Conservation (phyloP, 2,797 vertebrate species). For the Babyrousa celebensis region DNA sequence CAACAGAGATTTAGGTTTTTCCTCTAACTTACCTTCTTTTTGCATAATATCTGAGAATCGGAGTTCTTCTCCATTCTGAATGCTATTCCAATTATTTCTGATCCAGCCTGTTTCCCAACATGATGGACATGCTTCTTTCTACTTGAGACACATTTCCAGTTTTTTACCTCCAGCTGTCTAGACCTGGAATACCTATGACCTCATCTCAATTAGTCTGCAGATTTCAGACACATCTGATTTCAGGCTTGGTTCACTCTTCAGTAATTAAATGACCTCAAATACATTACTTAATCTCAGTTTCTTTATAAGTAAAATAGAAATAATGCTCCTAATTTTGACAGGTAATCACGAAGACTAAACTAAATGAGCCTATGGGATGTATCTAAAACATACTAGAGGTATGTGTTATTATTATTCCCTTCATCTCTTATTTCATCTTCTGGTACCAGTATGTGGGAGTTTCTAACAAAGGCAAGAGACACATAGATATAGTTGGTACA, state of each 20-base stretch:
- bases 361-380: not conserved
- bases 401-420: not conserved
- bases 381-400: not conserved
- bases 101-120: not conserved
- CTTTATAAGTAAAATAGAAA: constrained; percentile 13
- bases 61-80: not conserved
- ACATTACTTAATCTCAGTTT: not conserved
- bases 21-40: not conserved
- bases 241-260: not conserved
- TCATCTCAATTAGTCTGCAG: not conserved
- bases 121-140: not conserved
- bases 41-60: not conserved
- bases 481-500: not conserved
- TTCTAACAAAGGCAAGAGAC: constrained; percentile 13
- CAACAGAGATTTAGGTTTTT: not conserved
- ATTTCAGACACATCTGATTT: not conserved
- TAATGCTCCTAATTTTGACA: not conserved
- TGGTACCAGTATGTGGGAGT: not conserved
- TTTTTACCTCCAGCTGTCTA: not conserved
- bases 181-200: not conserved
- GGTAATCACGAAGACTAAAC: not conserved
- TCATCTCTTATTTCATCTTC: not conserved
- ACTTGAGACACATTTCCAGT: not conserved
- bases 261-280: not conserved
- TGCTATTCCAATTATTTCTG: not conserved